Percentiles rank a stretch among this genome's conserved stretches.
Conservation (phyloP, 2,888 invertebrate species). For the Phyllotreta striolata region DNA sequence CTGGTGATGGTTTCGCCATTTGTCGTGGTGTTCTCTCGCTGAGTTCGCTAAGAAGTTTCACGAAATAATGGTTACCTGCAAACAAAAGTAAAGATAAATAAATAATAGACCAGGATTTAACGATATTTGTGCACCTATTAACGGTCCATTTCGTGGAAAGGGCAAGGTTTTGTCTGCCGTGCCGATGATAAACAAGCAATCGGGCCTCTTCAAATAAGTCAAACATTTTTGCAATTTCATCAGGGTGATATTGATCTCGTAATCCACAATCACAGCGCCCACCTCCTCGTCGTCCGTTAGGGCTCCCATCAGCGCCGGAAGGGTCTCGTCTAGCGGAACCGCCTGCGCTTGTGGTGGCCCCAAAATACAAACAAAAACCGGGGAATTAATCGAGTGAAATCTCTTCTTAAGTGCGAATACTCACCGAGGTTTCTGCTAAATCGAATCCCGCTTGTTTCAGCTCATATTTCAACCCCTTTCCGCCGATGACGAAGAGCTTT, state of each 20-base stretch:
- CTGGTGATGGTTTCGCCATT: slow-evolving; percentile 64
- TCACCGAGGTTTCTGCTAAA: slow-evolving; percentile 59
- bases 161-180: slow-evolving; percentile 62
- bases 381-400: not conserved
- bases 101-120: not conserved
- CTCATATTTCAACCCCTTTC: slow-evolving; percentile 57
- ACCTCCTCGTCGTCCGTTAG: slow-evolving; percentile 61
- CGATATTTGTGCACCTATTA: slow-evolving; percentile 47
- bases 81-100: not conserved
- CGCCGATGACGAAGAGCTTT: slow-evolving; percentile 62
- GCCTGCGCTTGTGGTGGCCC: slow-evolving; percentile 33
- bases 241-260: slow-evolving; percentile 64
- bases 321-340: slow-evolving; percentile 32
- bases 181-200: slow-evolving; percentile 65
- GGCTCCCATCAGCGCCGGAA: slow-evolving; percentile 27
- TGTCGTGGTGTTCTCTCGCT: slow-evolving; percentile 53
- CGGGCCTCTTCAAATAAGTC: slow-evolving; percentile 62
- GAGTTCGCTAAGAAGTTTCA: slow-evolving; percentile 30
- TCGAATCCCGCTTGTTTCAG: slow-evolving; percentile 62
- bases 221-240: slow-evolving; percentile 64
- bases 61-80: slow-evolving; percentile 54
- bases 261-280: slow-evolving; percentile 68
- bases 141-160: slow-evolving; percentile 52
- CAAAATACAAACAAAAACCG: not conserved
- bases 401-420: too few relatives aligned